A percentile compares a stretch with the other conserved stretches of the same genome.
phyloP scores from a whole-genome alignment of 2,797 vertebrate species.

The Cossypha niveicapilla region DNA sequence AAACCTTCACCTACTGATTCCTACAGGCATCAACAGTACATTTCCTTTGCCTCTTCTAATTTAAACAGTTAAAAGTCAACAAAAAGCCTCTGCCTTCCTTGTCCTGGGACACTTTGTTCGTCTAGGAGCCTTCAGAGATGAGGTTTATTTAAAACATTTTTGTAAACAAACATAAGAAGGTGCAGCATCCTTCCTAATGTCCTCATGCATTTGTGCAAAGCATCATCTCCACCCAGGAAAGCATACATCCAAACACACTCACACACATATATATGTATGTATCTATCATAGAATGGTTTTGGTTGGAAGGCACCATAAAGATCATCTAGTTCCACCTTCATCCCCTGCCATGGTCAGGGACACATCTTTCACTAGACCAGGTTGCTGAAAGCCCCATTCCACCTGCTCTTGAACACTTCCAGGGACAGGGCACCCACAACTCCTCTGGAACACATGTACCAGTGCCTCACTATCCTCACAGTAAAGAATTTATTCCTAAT shows the following conservation, averaged over 20 bases:
- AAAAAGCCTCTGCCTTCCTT: background rate
- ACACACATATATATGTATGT: rapidly evolving
- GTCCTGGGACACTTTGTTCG: background rate
- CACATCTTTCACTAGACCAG: no score
- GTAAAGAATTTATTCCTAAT: background rate
- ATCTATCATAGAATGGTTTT: background rate
- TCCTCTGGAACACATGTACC: background rate
- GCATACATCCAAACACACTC: rapidly evolving
- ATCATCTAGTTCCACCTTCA: no score
- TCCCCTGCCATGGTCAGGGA: background rate
- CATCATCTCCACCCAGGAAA: no score
- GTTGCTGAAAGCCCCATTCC: background rate
- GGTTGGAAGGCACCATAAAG: background rate
- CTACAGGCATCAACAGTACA: background rate
- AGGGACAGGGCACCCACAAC: background rate
- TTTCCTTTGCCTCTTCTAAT: background rate
- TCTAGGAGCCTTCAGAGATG: background rate
- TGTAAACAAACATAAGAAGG: background rate
- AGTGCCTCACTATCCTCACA: background rate
- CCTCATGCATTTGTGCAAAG: background rate
- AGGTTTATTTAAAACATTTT: background rate
- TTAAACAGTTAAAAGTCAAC: background rate
- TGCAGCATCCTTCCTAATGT: background rate
- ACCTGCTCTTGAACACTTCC: background rate
- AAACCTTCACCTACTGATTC: background rate